A percentile compares a stretch with the other conserved stretches of the same genome.
phyloP scores from a whole-genome alignment of 2,113 vertebrate genomes.

The Syrmaticus mikado region DNA sequence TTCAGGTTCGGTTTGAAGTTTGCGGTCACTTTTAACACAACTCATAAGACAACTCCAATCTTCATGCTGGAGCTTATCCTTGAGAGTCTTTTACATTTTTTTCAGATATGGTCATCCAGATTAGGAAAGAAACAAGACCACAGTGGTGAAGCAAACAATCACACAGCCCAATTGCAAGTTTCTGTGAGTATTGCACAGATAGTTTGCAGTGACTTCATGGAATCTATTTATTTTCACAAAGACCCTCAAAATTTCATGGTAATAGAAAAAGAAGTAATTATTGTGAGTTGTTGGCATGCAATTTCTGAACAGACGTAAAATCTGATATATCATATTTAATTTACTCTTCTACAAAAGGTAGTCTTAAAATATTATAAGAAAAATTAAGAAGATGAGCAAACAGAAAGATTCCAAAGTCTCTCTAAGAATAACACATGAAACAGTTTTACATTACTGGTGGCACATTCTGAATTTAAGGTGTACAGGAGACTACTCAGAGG shows the following conservation, averaged over 20 bases:
- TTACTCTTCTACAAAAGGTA: background rate
- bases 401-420: background rate
- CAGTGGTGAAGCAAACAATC: background rate
- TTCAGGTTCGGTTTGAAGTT: background rate
- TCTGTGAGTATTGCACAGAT: background rate
- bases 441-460: background rate
- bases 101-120: background rate
- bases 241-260: background rate
- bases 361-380: background rate
- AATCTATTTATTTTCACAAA: background rate
- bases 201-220: background rate
- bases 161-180: background rate
- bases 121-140: background rate
- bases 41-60: background rate
- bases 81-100: background rate
- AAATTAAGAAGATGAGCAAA: background rate
- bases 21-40: background rate
- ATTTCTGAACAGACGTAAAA: background rate
- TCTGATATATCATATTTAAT: background rate
- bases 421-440: background rate
- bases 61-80: background rate
- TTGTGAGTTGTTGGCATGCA: background rate
- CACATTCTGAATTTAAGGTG: slow-evolving; percentile 38
- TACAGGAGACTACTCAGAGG: background rate
- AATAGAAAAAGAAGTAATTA: background rate